phyloP scores from a whole-genome alignment of 2,113 vertebrate species.

The Mellivora capensis region DNA sequence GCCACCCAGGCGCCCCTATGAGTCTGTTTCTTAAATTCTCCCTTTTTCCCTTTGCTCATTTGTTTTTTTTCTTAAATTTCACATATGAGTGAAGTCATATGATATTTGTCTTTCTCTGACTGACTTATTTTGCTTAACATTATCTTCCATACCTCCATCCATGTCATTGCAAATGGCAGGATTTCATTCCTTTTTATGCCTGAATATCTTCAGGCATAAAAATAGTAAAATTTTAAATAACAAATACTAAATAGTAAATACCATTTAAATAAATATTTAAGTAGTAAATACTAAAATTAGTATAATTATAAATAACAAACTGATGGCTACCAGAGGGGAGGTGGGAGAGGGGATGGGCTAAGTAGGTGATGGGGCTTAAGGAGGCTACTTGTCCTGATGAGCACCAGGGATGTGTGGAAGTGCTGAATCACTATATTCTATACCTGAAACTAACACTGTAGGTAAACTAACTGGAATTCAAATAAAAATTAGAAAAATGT shows the following conservation, averaged over 20 bases:
- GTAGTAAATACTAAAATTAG: background rate
- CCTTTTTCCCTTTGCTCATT: background rate
- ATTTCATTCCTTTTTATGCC: background rate
- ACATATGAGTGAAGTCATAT: background rate
- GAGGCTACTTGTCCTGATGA: background rate
- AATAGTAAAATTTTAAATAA: no score
- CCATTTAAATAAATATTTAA: no score
- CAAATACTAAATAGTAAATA: no score
- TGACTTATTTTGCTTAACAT: background rate
- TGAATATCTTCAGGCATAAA: background rate
- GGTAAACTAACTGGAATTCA: background rate
- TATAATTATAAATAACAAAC: background rate
- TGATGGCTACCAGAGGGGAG: background rate
- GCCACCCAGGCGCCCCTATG: no score
- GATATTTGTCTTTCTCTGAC: background rate
- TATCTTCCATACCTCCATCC: background rate
- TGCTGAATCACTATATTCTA: background rate
- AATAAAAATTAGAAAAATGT: background rate
- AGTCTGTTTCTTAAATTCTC: background rate
- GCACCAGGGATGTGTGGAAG: background rate
- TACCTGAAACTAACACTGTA: background rate
- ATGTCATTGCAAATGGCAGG: background rate
- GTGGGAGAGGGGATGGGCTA: background rate
- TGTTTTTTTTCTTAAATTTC: background rate
- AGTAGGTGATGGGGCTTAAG: background rate